Base-by-base conservation (phyloP, 2,797 vertebrate genomes). In the Hafferia zeledoni region DNA sequence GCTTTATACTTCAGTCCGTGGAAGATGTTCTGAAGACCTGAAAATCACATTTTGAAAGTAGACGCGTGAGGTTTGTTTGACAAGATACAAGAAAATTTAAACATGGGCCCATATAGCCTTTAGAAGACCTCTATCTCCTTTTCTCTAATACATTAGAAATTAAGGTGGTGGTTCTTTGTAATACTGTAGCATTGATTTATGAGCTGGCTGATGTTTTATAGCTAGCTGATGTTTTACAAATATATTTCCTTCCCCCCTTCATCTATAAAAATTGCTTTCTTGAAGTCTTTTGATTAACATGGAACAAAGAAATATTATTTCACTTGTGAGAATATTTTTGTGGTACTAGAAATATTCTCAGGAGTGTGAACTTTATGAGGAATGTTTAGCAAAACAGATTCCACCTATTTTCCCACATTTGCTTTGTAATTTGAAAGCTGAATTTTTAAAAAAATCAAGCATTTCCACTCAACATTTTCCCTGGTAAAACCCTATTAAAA, bases 401-500 rank as follows among this genome's bases (percentile, higher is more conserved):
- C 64, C 80, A 81, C 68, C 86, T 90, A 75, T 64, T 95, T 96
- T 94, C 69, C 81, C 75, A 93, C 87, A 91, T 95, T 81, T 22
- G 1, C 57, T 89, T 69, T 87, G 27, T 87, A 91, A 87, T 61
- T 71, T 92, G 41, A 78, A 77, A 27, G 75, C 64, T 55, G 46
- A 72, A 33, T 78, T 88, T 41, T 41, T 39, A 5, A 13, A 39
- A 78, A 88, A 89, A 31, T 57, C 16, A 63, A 71, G 11, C 39
- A 27, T 77, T 83, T 77, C 25, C 24, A 79, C 35, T 91, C 65
- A 56, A 61, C 8, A 2, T 47, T 94, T 94, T 93, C 37, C n/a
- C 59, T 70, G 87, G 63, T 80, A 94, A 92, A 88, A 63, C n/a
- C 64, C 60, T 91, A 95, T 95, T 94, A 83, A 95, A 95, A 87